Percentiles rank a stretch among this genome's conserved stretches.
These are phyloP conservation scores for Zeuzera pyrina DNA, from an alignment of 2,888 invertebrate genomes.

Conservation along the genomic window DNA sequence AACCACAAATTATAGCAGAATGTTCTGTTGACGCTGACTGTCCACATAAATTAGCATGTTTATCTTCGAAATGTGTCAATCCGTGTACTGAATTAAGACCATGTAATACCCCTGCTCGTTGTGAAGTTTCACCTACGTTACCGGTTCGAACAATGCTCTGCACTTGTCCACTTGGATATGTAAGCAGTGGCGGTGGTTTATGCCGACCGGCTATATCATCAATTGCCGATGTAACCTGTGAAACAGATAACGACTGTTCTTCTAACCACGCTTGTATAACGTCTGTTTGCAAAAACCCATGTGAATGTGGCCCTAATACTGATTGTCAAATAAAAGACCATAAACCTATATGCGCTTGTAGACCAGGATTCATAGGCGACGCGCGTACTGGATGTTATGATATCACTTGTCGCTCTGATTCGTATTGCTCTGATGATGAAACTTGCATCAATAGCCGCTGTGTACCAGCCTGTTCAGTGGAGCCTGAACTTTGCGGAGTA, in stretches of 20 bases:
- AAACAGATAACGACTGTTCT: conserved; percentile 84
- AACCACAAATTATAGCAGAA: conserved; percentile 79
- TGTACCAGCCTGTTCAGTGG: conserved; percentile 83
- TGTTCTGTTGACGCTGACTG: conserved; percentile 89
- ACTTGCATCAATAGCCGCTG: conserved; percentile 88
- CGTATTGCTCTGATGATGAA: conserved; percentile 87
- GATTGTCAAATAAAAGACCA: conserved; percentile 89
- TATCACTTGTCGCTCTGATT: conserved; percentile 81
- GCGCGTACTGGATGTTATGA: conserved; percentile 86
- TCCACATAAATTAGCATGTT: conserved; percentile 83
- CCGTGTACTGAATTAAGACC: conserved; percentile 86
- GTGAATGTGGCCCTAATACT: conserved; percentile 88
- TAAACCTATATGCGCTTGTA: conserved; percentile 90
- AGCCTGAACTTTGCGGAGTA: conserved; percentile 81
- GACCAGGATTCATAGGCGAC: conserved; percentile 87
- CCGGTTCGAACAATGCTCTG: conserved; percentile 93
- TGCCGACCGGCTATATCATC: conserved; percentile 84
- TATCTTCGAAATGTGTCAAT: conserved; percentile 86
- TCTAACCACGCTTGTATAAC: conserved; percentile 84
- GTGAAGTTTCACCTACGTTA: conserved; percentile 84
- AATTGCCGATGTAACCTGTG: conserved; percentile 77
- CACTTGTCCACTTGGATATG: conserved; percentile 90
- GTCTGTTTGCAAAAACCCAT: conserved; percentile 86
- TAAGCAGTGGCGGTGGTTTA: conserved; percentile 87
- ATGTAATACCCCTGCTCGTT: conserved; percentile 84